Evolutionary conservation across 2,113 vertebrate species (phyloP), one percentile per base, ranked within the genome.

Genomic region (Hydrochoerus hydrochaeris): DNA sequence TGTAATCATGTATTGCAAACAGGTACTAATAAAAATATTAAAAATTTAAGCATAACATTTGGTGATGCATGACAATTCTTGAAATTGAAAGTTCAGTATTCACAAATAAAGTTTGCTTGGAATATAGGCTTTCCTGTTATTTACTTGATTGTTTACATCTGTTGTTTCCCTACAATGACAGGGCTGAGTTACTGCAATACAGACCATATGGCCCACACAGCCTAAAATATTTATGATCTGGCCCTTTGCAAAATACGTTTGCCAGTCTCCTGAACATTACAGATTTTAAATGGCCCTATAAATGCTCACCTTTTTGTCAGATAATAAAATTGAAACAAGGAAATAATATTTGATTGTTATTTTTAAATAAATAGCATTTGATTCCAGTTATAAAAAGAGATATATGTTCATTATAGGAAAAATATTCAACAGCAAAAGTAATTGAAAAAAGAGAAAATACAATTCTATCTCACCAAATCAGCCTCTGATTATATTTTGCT

Each of bases 301-400:
- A 85, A 71, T 63, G 44, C 16, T 78, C 69, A 71, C 44, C 78
- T 22, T 35, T 80, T 58, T 78, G 52, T 63, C 44, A 65, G 54
- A 71, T 78, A 81, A 82, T 82, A 94, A 91, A 88, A 71, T 49
- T 71, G 24, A 54, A 38, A 75, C 67, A 84, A 81, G 44, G 8
- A 96, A 57, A 65, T 6, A 63, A 20, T 19, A 71, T 88, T 77
- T 44, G 17, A 84, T 83, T 38, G 65, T 93, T 44, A 62, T 49
- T 93, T 97, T 77, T 94, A 77, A 77, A 73, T 63, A 93, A 10
- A 69, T 9, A 65, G 90, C 69, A n/a, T 93, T 63, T 75, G 30
- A 54, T 57, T 54, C 13, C n/a, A 75, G 30, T 82, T 83, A 69
- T 62, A 60, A 81, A 73, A 82, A 85, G 22, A 84, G 54, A 82